These are phyloP conservation scores for Hypomecis punctinalis DNA, from an alignment of 2,888 invertebrate genomes.

Conservation along the genomic window DNA sequence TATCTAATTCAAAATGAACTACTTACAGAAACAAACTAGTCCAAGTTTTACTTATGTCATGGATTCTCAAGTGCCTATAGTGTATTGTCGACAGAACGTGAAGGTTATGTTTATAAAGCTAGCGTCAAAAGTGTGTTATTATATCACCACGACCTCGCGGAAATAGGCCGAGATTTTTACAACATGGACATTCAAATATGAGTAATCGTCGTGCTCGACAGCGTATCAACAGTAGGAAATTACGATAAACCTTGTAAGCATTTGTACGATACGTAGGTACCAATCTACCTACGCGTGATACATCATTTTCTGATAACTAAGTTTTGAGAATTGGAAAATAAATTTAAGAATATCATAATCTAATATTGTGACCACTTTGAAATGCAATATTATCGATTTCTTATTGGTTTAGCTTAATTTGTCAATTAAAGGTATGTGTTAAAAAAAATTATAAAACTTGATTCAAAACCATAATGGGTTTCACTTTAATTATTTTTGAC, in stretches of 20 bases:
- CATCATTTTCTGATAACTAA: no score
- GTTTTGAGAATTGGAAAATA: no score
- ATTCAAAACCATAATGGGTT: no score
- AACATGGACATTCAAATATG: conserved; percentile 45
- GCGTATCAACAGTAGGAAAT: conserved; percentile 5
- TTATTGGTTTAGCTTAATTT: no score
- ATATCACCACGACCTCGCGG: conserved; percentile 45
- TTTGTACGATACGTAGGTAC: no score
- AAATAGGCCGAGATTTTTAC: conserved; percentile 47
- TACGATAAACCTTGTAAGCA: conserved; percentile 37
- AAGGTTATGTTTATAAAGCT: conserved; percentile 43
- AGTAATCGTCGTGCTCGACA: conserved; percentile 38
- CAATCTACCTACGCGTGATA: no score
- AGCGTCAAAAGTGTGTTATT: conserved; percentile 44
- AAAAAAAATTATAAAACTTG: no score
- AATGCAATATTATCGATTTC: no score
- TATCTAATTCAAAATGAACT: conserved; percentile 18
- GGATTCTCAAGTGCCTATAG: conserved; percentile 34
- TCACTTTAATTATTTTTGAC: no score
- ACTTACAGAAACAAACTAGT: conserved; percentile 17
- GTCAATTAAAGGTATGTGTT: no score
- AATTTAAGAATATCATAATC: no score
- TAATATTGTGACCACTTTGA: no score
- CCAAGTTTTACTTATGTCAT: conserved; percentile 33
- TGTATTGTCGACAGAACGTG: conserved; percentile 33